phyloP scores from a whole-genome alignment of 2,113 vertebrate genomes.

The Thomomys bottae region DNA sequence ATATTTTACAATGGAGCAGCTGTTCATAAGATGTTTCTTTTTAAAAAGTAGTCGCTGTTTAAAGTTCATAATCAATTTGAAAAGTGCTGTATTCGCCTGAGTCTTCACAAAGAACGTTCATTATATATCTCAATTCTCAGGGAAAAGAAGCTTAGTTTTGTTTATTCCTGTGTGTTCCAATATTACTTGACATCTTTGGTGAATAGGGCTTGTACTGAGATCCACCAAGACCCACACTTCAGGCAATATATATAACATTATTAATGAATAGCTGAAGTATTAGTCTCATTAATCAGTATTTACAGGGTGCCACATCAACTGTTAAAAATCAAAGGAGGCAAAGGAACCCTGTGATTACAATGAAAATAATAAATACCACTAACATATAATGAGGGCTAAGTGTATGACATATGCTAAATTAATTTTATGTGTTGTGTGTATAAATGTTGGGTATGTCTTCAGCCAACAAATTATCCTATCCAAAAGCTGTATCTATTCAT shows the following conservation, averaged over 20 bases:
- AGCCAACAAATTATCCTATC: background rate
- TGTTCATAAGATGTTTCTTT: background rate
- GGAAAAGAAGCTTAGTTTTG: background rate
- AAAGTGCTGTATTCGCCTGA: conserved; percentile 3
- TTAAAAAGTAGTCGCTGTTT: background rate
- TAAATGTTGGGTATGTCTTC: background rate
- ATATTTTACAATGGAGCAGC: conserved; percentile 2
- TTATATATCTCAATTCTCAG: background rate
- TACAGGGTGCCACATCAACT: background rate
- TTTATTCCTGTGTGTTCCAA: background rate
- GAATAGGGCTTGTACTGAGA: background rate
- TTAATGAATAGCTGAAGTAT: background rate
- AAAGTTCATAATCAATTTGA: conserved; percentile 14
- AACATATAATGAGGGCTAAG: background rate
- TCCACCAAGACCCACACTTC: background rate
- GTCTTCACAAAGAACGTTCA: background rate
- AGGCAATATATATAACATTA: background rate
- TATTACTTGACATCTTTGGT: background rate
- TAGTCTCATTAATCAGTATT: background rate
- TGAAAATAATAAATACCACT: background rate
- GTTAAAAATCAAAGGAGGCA: conserved; percentile 8
- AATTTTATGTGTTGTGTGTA: too few relatives aligned
- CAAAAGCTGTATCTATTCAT: background rate
- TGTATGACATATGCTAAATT: background rate
- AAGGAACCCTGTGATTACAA: background rate